Conservation (phyloP, 2,113 vertebrate genomes). For the Paraplagusia blochii region DNA sequence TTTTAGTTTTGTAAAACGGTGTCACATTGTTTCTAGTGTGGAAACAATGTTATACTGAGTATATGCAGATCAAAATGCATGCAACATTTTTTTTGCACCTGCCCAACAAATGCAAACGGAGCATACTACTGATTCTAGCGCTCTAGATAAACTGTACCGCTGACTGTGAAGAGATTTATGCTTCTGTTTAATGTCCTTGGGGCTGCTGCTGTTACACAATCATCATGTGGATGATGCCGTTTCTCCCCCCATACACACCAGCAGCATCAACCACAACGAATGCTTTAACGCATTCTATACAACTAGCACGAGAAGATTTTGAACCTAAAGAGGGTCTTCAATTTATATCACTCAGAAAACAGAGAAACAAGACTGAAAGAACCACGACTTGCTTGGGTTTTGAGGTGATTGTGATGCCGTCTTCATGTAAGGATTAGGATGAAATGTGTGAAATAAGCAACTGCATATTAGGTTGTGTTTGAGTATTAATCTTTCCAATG, state of each 20-base stretch:
- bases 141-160: constrained; percentile 29
- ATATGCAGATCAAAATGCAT: neutral
- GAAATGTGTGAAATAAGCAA: too few species aligned
- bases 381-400: too few species aligned
- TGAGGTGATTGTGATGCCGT: too few species aligned
- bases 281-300: constrained; percentile 9
- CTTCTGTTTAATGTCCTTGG: constrained; percentile 29
- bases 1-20: neutral
- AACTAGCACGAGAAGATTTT: neutral
- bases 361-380: neutral
- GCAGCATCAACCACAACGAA: constrained; percentile 27
- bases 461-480: too few species aligned
- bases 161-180: constrained; percentile 32
- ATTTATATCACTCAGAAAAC: neutral
- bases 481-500: too few species aligned
- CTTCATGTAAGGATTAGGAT: too few species aligned
- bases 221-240: constrained; percentile 14
- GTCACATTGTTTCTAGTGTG: too few species aligned
- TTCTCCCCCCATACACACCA: constrained; percentile 14
- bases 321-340: neutral
- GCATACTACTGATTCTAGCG: constrained; percentile 27
- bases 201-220: constrained; percentile 46
- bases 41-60: too few species aligned
- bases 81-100: constrained; percentile 1
- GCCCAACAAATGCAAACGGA: constrained; percentile 7